Evolutionary conservation across 1,140 invertebrate genomes (phyloP).

Genomic region (Bathynomus jamesi): DNA sequence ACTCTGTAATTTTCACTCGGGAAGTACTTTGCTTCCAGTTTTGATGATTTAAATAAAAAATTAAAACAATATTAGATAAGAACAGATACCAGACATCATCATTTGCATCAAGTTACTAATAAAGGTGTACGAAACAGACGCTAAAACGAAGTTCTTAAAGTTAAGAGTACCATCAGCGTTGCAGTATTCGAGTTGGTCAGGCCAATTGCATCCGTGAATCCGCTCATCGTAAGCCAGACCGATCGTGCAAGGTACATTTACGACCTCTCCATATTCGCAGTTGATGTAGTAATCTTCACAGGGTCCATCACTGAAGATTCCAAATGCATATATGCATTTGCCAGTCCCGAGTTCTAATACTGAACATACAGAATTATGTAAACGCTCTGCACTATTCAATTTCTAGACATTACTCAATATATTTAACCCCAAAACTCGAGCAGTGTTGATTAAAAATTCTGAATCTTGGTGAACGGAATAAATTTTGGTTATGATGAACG

Average conservation of each 20-base stretch:
- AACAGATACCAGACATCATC: no score
- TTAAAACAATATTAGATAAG: no score
- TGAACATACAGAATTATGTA: slow-evolving; percentile 43
- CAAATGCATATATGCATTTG: slow-evolving; percentile 78
- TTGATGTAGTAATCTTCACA: slow-evolving; percentile 80
- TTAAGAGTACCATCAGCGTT: slow-evolving; percentile 69
- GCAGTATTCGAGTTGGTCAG: slow-evolving; percentile 77
- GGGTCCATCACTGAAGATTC: slow-evolving; percentile 68
- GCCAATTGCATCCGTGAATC: slow-evolving; percentile 85
- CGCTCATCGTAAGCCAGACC: slow-evolving; percentile 81
- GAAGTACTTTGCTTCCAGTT: no score
- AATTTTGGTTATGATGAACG: no score
- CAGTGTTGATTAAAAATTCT: no score
- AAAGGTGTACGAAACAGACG: no score
- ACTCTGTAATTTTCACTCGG: no score
- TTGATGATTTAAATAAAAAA: no score
- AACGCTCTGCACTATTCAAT: background rate
- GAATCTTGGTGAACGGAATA: no score
- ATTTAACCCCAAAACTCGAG: no score
- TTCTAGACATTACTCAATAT: background rate
- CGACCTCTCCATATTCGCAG: slow-evolving; percentile 70
- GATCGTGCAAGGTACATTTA: slow-evolving; percentile 68
- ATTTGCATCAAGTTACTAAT: no score
- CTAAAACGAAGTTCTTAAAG: no score
- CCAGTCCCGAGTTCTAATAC: slow-evolving; percentile 66